Conservation (phyloP, 2,113 vertebrate species). For the Dasypus novemcinctus region DNA sequence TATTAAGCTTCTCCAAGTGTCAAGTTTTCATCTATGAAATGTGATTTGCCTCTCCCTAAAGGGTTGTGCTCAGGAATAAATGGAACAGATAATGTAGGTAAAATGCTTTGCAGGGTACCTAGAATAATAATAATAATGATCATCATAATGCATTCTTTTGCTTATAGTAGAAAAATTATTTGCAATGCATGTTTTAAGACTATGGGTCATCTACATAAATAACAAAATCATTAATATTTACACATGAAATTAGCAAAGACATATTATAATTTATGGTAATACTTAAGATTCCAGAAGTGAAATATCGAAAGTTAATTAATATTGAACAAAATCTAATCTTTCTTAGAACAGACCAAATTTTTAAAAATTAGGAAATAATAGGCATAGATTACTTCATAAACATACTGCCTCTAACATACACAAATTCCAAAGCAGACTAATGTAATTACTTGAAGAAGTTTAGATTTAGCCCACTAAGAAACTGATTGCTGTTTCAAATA, state of each 20-base stretch:
- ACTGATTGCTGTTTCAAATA: background rate
- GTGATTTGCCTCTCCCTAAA: background rate
- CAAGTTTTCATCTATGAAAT: background rate
- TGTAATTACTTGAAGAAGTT: constrained; percentile 17
- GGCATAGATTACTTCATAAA: constrained; percentile 5
- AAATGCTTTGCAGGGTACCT: background rate
- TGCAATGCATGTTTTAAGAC: background rate
- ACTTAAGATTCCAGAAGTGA: background rate
- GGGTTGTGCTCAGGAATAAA: background rate
- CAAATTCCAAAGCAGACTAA: constrained; percentile 24
- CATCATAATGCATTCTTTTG: background rate
- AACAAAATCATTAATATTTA: background rate
- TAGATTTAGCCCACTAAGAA: background rate
- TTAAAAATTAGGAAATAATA: background rate
- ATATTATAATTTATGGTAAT: background rate
- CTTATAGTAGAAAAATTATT: background rate
- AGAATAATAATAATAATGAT: background rate
- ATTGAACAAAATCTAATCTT: background rate
- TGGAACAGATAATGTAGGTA: background rate
- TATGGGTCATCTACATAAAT: background rate
- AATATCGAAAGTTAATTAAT: constrained; percentile 18
- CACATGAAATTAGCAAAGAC: background rate
- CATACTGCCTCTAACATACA: background rate
- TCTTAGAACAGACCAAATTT: background rate
- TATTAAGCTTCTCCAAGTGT: constrained; percentile 1